Evolutionary conservation across 35 echinoderm and acorn worm species (phyloP).

Genomic region (Heliocidaris erythrogramma): DNA sequence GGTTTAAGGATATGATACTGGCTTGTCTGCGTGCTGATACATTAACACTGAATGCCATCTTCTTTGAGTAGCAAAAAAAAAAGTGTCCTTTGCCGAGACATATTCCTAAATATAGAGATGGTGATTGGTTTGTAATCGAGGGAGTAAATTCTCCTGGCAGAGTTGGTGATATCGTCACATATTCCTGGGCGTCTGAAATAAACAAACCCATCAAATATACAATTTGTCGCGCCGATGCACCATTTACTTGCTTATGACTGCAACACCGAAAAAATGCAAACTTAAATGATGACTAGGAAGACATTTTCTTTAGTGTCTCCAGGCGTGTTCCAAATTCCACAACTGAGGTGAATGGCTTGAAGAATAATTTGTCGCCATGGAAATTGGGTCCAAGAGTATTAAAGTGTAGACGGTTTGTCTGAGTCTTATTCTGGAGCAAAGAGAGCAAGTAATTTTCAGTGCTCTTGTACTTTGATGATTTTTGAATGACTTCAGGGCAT

Average conservation of each 20-base stretch:
- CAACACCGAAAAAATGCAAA: not conserved
- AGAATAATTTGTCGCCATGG: conserved; percentile 23
- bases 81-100: not conserved
- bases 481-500: not conserved
- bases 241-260: not conserved
- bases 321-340: not conserved
- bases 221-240: not conserved
- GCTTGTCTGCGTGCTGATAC: too few species aligned
- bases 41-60: not conserved
- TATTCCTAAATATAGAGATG: not conserved
- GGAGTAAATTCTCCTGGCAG: not conserved
- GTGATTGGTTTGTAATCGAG: not conserved
- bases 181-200: conserved; percentile 2
- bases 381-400: conserved; percentile 9
- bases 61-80: not conserved
- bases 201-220: not conserved
- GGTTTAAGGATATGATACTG: too few species aligned
- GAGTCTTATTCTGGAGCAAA: not conserved
- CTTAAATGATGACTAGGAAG: not conserved
- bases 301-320: not conserved
- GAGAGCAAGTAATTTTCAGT: not conserved
- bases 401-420: conserved; percentile 20
- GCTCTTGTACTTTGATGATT: not conserved
- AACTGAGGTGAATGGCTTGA: not conserved
- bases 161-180: not conserved